Percentiles rank a stretch among this genome's conserved stretches.
Evolutionary conservation across 2,113 vertebrate genomes (phyloP).

Genomic region (Hemiscyllium ocellatum): DNA sequence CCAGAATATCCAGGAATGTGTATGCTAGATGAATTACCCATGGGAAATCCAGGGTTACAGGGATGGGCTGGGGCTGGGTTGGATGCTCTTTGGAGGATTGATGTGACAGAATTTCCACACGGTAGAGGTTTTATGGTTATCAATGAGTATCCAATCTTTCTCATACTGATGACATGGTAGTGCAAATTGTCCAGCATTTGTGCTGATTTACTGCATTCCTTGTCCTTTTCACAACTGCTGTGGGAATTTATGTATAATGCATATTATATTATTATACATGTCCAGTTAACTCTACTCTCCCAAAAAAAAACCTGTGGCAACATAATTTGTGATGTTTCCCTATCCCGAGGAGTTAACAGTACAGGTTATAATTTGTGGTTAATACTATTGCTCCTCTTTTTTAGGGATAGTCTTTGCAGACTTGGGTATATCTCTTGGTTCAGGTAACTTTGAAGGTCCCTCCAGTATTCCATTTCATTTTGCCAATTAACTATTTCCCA

Average conservation of each 20-base stretch:
- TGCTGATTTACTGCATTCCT: background rate
- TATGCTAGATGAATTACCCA: no score
- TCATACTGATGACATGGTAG: background rate
- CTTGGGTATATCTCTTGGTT: background rate
- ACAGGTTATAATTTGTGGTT: background rate
- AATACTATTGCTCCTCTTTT: background rate
- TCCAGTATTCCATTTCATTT: slow-evolving; percentile 12
- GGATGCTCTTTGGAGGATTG: no score
- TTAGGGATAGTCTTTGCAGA: background rate
- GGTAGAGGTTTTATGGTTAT: no score
- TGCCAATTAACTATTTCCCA: slow-evolving; percentile 25
- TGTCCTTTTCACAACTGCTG: background rate
- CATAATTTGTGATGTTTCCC: background rate
- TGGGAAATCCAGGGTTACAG: no score
- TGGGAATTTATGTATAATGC: background rate
- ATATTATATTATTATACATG: background rate
- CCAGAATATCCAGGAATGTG: no score
- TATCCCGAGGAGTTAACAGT: background rate
- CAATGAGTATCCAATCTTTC: background rate
- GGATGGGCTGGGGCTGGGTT: no score
- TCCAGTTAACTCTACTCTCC: background rate
- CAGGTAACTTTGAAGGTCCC: background rate
- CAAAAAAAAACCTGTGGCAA: background rate
- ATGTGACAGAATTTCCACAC: no score
- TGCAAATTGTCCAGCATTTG: background rate